Base-by-base conservation (phyloP, 92 coral and sea anemone genomes). In the Porites evermanni region DNA sequence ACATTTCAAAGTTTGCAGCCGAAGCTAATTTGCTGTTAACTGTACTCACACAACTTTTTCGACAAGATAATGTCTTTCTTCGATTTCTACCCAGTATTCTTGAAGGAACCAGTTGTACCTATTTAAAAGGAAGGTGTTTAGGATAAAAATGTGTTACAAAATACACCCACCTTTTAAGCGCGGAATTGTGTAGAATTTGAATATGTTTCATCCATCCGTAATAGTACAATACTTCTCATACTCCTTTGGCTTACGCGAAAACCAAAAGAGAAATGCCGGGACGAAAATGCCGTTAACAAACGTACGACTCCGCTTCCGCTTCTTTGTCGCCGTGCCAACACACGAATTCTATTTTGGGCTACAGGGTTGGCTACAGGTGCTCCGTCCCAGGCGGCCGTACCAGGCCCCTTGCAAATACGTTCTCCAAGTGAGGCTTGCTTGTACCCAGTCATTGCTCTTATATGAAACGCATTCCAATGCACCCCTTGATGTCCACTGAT, bases 241-340 rank as follows among this genome's bases (percentile, higher is more conserved):
- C n/a, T 47, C 70, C 75, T 19, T 7, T 58, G 56, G 68, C 70
- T 81, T 77, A 3, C 24, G 78, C 69, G 59, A 19, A 71, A 67
- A 53, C 10, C 13, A 11, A n/a, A 21, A 54, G 2, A 51, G 26
- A 21, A 7, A 23, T 17, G 23, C 80, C 70, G 56, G 77, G 56
- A 19, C 26, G 9, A 69, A 11, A 56, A 1, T 69, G 85, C 77
- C 85, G 61, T 68, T 8, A 9, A 12, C 38, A 60, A 81, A 53
- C 75, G 24, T 64, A 53, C 26, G 75, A 54, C 66, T 50, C 63
- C 1, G 69, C 69, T 70, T 81, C 86, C 78, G 77, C 68, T 71
- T 54, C 38, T 59, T 58, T 19, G 20, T 56, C 12, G 60, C 78
- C 77, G 71, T 70, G 70, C 12, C 86, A 81, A 81, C 86, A 12